Evolutionary conservation across 2,113 vertebrate genomes (phyloP).

Genomic region (Oxyruncus cristatus): DNA sequence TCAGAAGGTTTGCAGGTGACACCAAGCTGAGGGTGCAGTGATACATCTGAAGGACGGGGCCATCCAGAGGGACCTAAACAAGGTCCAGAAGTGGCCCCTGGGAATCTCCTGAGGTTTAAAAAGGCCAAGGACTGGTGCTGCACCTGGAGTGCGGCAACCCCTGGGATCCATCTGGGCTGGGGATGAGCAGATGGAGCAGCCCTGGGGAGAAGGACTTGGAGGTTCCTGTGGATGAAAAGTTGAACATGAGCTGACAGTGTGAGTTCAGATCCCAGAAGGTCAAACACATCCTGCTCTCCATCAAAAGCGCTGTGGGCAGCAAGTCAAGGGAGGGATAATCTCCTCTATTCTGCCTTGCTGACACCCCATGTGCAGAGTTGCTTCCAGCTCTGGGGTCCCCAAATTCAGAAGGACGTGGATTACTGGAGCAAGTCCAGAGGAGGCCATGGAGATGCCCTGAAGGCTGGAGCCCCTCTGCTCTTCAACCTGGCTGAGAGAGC

Average conservation of each 20-base stretch:
- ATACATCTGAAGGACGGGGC: neutral
- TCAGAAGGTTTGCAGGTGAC: neutral
- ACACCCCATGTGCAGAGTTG: neutral
- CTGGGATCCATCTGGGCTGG: accelerated
- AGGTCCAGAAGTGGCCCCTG: no score
- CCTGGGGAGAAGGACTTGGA: neutral
- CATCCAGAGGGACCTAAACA: no score
- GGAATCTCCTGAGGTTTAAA: no score
- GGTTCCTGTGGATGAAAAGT: no score
- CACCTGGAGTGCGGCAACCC: neutral
- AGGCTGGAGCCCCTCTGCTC: neutral
- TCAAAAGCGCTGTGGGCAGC: neutral
- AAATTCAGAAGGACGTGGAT: neutral
- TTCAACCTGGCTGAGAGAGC: neutral
- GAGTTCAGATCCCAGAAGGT: neutral
- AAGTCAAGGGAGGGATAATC: no score
- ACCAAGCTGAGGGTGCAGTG: neutral
- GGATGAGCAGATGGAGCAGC: neutral
- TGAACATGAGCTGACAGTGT: neutral
- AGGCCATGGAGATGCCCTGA: neutral
- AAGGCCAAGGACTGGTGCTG: no score
- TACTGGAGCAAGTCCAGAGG: neutral
- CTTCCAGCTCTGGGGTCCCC: neutral
- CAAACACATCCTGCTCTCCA: neutral
- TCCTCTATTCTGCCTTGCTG: no score